These are phyloP conservation scores for Siphamia tubifer DNA, from an alignment of 2,113 vertebrate genomes.

Conservation along the genomic window DNA sequence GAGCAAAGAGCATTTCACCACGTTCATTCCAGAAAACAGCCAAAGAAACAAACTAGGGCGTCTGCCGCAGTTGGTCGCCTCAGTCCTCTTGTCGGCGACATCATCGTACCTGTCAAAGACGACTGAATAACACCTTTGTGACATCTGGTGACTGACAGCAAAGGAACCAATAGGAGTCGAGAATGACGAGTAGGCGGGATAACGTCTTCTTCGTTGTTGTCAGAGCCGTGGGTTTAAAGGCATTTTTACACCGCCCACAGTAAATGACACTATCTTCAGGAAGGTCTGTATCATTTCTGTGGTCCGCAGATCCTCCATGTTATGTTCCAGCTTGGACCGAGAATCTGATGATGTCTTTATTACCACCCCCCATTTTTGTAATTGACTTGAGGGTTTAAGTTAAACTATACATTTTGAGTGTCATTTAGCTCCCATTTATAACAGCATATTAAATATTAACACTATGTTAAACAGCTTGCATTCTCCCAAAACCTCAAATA, in stretches of 20 bases:
- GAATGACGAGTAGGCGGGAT: conserved; percentile 54
- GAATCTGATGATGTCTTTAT: too few species aligned
- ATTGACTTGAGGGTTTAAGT: too few species aligned
- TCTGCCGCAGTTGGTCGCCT: not conserved
- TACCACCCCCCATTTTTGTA: too few species aligned
- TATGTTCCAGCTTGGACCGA: too few species aligned
- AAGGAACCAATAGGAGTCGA: conserved; percentile 56
- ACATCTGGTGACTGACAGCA: conserved; percentile 37
- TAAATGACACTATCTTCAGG: not conserved
- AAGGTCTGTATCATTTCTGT: too few species aligned
- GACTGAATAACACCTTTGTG: conserved; percentile 65
- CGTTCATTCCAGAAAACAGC: not conserved
- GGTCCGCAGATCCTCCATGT: too few species aligned
- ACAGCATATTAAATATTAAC: too few species aligned
- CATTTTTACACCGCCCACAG: not conserved
- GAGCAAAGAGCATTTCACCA: conserved; percentile 16
- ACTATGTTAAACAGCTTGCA: too few species aligned
- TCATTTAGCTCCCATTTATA: too few species aligned
- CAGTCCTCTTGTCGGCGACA: conserved; percentile 39
- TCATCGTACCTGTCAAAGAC: conserved; percentile 60
- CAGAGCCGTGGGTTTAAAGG: not conserved
- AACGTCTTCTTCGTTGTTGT: not conserved
- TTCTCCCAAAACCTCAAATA: too few species aligned
- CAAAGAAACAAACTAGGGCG: not conserved
- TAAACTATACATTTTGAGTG: too few species aligned